Base-by-base conservation (phyloP, 2,797 vertebrate species). In the Sebastolobus altivelis region DNA sequence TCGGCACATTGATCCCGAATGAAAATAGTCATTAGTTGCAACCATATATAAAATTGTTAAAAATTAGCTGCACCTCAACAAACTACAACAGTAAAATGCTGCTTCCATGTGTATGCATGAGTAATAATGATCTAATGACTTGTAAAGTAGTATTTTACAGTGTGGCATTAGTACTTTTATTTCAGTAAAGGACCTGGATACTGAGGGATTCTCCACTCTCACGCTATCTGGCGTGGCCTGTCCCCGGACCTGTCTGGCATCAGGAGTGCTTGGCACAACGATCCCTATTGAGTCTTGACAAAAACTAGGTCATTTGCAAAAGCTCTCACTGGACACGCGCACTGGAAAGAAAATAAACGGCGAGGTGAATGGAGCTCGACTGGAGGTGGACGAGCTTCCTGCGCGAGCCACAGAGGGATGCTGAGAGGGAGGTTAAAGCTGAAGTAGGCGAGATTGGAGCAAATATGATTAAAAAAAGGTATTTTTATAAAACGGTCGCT, bases 271-370 rank as follows among this genome's bases (percentile, higher is more conserved):
- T 94, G 94, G 92, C 91, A 92, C 76, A 74, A 80, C 35, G 1
- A 77, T 82, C 77, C 74, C 93, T 92, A 94, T 93, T 95, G 92
- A 95, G 93, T 88, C 85, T 84, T 90, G 75, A 89, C 72, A 79
- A 88, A 92, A 95, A 94, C 86, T 95, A 92, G 94, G 95, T 95
- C 95, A 95, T 82, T 79, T 80, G 87, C 87, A 90, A 89, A 87
- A 80, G n/a, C 88, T 78, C 90, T 87, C 72, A 5, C 82, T 90
- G 90, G 93, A 94, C 88, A 81, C 60, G 60, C 37, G 33, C 81
- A 66, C 66, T 77, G 89, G 89, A 92, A 92, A 88, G 82, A 95
- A 94, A 94, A 94, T 87, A 94, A 94, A 93, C 65, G 61, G 43
- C 5, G 61, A 88, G 86, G 75, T 85, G 87, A 91, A 93, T 87